Conservation (phyloP, 2,888 invertebrate species). For the Oxystoma pomonae region DNA sequence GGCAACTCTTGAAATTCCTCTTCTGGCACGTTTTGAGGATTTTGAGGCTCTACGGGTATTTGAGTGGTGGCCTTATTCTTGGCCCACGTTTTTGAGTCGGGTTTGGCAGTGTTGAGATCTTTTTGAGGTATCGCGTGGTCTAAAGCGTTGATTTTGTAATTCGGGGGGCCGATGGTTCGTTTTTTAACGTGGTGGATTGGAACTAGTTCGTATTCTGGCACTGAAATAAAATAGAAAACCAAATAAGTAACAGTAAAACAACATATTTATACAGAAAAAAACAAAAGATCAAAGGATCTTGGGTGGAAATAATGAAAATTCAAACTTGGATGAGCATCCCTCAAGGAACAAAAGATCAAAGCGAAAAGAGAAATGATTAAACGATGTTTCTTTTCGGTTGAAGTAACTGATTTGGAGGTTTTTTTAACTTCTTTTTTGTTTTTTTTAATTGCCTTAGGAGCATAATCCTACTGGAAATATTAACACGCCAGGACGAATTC, state of each 20-base stretch:
- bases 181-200: slow-evolving; percentile 63
- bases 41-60: slow-evolving; percentile 22
- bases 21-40: slow-evolving; percentile 21
- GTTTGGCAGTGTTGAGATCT: slow-evolving; percentile 1
- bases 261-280: background rate
- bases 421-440: too few relatives aligned
- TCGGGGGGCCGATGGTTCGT: slow-evolving; percentile 29
- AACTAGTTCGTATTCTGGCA: slow-evolving; percentile 82
- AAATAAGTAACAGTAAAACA: background rate
- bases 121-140: slow-evolving; percentile 9
- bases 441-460: too few relatives aligned
- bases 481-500: too few relatives aligned
- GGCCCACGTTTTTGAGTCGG: background rate
- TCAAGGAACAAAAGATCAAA: too few relatives aligned
- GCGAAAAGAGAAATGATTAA: too few relatives aligned
- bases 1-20: slow-evolving; percentile 33
- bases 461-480: too few relatives aligned
- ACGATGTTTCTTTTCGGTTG: too few relatives aligned
- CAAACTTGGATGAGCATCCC: too few relatives aligned
- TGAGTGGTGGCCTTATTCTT: background rate
- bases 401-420: too few relatives aligned
- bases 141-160: slow-evolving; percentile 12
- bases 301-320: too few relatives aligned
- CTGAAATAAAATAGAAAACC: too few relatives aligned
- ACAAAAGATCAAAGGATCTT: too few relatives aligned